Base-by-base conservation (phyloP, 1,140 invertebrate genomes). In the Bilobella aurantiaca region DNA sequence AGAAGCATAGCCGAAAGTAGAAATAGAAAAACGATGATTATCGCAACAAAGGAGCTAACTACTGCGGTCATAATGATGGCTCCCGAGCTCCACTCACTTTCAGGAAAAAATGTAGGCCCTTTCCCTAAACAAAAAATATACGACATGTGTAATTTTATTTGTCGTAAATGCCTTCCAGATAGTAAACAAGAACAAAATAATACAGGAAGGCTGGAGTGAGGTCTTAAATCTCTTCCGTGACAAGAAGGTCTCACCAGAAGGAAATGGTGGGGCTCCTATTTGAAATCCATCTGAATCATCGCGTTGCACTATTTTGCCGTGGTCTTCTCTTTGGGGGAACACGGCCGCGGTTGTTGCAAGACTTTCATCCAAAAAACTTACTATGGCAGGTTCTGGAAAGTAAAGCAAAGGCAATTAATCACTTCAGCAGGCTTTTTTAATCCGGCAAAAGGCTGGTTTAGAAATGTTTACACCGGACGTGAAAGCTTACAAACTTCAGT, bases 341-440 rank as follows among this genome's bases (percentile, higher is more conserved):
- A 49, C 16, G 18, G 25, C 23, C 58, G 32, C 2, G 21, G 58
- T 25, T 12, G 58, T 53, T 1, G 69, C 18, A 12, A 73, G 66
- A 16, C 71, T 64, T 67, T 80, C 78, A 49, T 74, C 75, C 18
- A 73, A 75, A 68, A 78, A 77, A 69, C 79, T 80, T 1, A 76
- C 78, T 32, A 73, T 66, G 0, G 75, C 76, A 31, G 74, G 70
- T 56, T 73, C 76, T 78, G 72, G 47, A 72, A 69, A n/a, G 16
- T 23, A 18, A 56, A 62, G 34, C 1, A 65, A 46, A 47, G 34
- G 34, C n/a, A n/a, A n/a, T n/a, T n/a, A n/a, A n/a, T n/a, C n/a
- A n/a, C n/a, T n/a, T n/a, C n/a, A n/a, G n/a, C n/a, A n/a, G n/a
- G n/a, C n/a, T n/a, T n/a, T n/a, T n/a, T n/a, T n/a, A n/a, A n/a